Evolutionary conservation across 1,140 invertebrate species (phyloP), one percentile per base, ranked within the genome.

Genomic region (Drosophila pallidifrons): DNA sequence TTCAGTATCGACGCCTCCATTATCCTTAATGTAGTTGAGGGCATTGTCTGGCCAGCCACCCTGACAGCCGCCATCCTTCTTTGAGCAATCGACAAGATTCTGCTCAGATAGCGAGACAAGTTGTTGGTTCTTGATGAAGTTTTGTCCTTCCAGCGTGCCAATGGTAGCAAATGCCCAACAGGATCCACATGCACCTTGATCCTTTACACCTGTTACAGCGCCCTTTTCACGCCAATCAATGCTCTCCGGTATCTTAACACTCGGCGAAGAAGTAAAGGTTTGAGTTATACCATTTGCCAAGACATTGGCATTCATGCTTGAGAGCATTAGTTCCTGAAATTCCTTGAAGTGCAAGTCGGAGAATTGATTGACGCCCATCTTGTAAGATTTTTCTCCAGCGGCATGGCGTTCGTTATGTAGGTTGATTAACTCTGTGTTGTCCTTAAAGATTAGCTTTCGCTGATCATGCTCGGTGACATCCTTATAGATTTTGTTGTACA

Each of bases 151-250:
- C 46, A 97, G 92, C 1, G 96, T 94, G 10, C 96, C 99, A 81
- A 98, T 99, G 3, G 96, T 93, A 74, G 96, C 96, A 93, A 99
- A 99, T 68, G 97, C 95, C 97, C 97, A 99, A 93, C 97, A 98
- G 2, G 97, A 97, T 57, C 98, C 97, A 93, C 98, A 99, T 82
- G n/a, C 5, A 0, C 61, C 96, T 94, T 99, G 98, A 93, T 99
- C 96, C 93, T 99, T 99, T 32, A 99, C 94, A 1, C 94, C 94
- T 25, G 98, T 99, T n/a, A 99, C 98, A 71, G 96, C 96, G 38
- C 97, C 97, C 57, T 96, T 92, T 10, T 41, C 25, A 7, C 64
- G 47, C 60, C 64, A 74, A 46, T 67, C 64, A 8, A 60, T 15
- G 16, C 45, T 68, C 2, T 15, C 8, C n/a, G 58, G 68, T 10